These are phyloP conservation scores for Coregonus sp. DNA, from an alignment of 2,797 vertebrate genomes.

Conservation along the genomic window DNA sequence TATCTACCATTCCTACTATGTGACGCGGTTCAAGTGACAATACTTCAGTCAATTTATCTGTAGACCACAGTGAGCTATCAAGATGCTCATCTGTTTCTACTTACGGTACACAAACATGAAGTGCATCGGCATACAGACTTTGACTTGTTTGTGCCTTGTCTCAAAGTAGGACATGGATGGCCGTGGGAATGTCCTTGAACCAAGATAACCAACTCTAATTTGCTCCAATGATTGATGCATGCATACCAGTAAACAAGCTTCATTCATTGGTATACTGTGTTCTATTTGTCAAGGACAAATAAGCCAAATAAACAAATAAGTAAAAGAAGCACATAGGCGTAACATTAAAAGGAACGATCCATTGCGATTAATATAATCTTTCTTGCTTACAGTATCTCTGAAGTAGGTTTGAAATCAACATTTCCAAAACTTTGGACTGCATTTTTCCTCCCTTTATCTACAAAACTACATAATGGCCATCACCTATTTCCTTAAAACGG, in stretches of 20 bases:
- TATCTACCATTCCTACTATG: no score
- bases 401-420: no score
- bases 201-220: not conserved
- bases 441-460: slow-evolving; percentile 6
- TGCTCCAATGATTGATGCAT: not conserved
- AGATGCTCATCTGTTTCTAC: not conserved
- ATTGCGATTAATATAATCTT: not conserved
- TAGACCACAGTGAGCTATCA: not conserved
- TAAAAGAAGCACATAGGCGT: not conserved
- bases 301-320: not conserved
- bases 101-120: not conserved
- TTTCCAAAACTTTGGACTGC: slow-evolving; percentile 15
- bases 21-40: no score
- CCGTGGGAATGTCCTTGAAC: not conserved
- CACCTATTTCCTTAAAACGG: slow-evolving; percentile 36
- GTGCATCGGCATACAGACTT: not conserved
- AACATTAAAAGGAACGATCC: not conserved
- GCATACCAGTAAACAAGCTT: not conserved
- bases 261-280: not conserved
- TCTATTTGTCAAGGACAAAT: not conserved
- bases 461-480: slow-evolving; percentile 38
- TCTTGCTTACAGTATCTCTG: not conserved
- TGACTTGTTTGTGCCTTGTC: not conserved
- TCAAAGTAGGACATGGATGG: not conserved
- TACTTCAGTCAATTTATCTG: not conserved